These are phyloP conservation scores for Caenorhabditis sp. DNA, from an alignment of 2,888 invertebrate genomes.

Conservation along the genomic window DNA sequence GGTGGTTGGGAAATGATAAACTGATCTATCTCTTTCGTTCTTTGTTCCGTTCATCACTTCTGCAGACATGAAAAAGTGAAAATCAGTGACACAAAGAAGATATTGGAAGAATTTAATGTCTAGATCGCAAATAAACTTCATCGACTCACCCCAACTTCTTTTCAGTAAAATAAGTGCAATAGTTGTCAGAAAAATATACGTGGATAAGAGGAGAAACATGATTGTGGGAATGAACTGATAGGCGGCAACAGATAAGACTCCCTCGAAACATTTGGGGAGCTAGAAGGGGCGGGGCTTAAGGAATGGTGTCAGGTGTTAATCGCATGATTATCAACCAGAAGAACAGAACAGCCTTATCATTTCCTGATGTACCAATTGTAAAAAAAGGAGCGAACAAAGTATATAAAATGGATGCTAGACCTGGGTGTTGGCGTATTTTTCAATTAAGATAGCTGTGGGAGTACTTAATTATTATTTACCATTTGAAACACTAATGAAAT, in stretches of 20 bases:
- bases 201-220: constrained; percentile 11
- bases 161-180: constrained; percentile 33
- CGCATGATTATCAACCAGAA: constrained; percentile 43
- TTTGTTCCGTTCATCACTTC: constrained; percentile 35
- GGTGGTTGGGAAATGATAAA: constrained; percentile 13
- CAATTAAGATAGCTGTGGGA: too few species aligned
- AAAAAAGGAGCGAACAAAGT: constrained; percentile 17
- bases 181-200: constrained; percentile 25
- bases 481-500: too few species aligned
- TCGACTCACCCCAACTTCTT: constrained; percentile 51
- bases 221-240: constrained; percentile 10
- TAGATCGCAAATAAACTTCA: not conserved
- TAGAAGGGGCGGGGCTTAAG: constrained; percentile 35
- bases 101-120: constrained; percentile 16
- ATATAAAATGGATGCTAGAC: not conserved
- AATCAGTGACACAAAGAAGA: constrained; percentile 1
- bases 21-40: constrained; percentile 18
- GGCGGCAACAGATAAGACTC: constrained; percentile 8
- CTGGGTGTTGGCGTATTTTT: not conserved
- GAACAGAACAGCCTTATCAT: constrained; percentile 29
- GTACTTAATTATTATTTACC: too few species aligned
- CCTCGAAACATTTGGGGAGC: constrained; percentile 39
- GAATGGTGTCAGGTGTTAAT: constrained; percentile 48
- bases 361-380: constrained; percentile 39
- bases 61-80: constrained; percentile 16